Base-by-base conservation (phyloP, 1,140 invertebrate genomes). In the Matsumurasca onukii region DNA sequence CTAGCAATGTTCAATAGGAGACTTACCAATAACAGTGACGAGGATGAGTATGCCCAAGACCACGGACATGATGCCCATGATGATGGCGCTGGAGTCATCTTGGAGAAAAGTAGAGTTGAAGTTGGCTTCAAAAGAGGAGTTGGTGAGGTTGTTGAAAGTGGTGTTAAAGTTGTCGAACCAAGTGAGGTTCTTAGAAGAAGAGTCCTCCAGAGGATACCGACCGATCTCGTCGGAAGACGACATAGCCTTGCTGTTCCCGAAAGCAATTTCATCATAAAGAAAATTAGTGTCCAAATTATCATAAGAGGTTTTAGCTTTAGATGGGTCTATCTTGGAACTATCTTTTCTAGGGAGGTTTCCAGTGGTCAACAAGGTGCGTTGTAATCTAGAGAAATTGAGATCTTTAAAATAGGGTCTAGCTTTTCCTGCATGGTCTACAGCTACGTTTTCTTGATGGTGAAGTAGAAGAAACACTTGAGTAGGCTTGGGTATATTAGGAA, bases 11-110 rank as follows among this genome's bases (percentile, higher is more conserved):
- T n/a, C n/a, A n/a, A n/a, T n/a, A n/a, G n/a, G n/a, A n/a, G n/a
- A 72, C 69, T 73, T 59, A 75, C 74, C 74, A 27, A 75, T 74
- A 45, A 75, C 72, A n/a, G 74, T 75, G 17, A 74, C 71, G 45
- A 75, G 73, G 22, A 75, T 75, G 31, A 75, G 57, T 59, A 75
- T 71, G 55, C 73, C 74, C 25, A 75, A 64, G 55, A 75, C 63
- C 25, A 75, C 70, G 25, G 74, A 73, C 3, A 74, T 68, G n/a
- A 52, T 73, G 15, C 67, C 70, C 57, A 74, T 70, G 57, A 73
- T 27, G 20, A 73, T 66, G 24, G 64, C 69, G n/a, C 70, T 39
- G 45, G 66, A 30, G 34, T 68, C 66, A 20, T 64, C 67, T 9
- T 62, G 51, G 20, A 29, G 3, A 15, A 45, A 3, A n/a, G 61